These are phyloP conservation scores for Epinotia ramella DNA, from an alignment of 2,888 invertebrate species.

Conservation along the genomic window DNA sequence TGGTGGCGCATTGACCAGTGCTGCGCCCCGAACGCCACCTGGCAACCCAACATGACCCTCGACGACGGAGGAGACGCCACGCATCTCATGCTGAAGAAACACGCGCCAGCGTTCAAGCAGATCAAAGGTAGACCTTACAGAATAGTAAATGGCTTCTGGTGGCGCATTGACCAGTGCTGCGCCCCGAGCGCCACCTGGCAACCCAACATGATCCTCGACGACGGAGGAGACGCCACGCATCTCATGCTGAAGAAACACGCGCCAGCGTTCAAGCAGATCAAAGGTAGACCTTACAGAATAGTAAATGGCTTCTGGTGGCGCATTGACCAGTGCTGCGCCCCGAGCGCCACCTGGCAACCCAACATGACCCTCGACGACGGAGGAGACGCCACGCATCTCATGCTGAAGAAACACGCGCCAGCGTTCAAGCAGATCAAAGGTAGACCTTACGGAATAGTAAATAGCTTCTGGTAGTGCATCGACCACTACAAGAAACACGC, in stretches of 20 bases:
- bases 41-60: conserved; percentile 99
- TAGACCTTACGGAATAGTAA: conserved; percentile 47
- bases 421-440: conserved; percentile 97
- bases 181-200: conserved; percentile 97
- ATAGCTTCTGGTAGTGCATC: background rate
- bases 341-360: conserved; percentile 96
- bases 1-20: conserved; percentile 86
- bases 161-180: conserved; percentile 89
- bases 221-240: conserved; percentile 98
- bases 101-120: conserved; percentile 96
- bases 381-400: conserved; percentile 97
- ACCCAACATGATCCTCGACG: conserved; percentile 99
- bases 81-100: conserved; percentile 97
- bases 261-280: conserved; percentile 96
- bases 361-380: conserved; percentile 99
- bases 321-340: conserved; percentile 93
- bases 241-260: conserved; percentile 98
- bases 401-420: conserved; percentile 97
- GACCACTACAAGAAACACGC: too few species aligned
- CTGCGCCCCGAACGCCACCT: conserved; percentile 95
- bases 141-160: background rate
- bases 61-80: conserved; percentile 99
- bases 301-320: background rate
- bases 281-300: conserved; percentile 79
- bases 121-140: conserved; percentile 88